Evolutionary conservation across 2,888 invertebrate species (phyloP).

Genomic region (Serrognathus titanus): DNA sequence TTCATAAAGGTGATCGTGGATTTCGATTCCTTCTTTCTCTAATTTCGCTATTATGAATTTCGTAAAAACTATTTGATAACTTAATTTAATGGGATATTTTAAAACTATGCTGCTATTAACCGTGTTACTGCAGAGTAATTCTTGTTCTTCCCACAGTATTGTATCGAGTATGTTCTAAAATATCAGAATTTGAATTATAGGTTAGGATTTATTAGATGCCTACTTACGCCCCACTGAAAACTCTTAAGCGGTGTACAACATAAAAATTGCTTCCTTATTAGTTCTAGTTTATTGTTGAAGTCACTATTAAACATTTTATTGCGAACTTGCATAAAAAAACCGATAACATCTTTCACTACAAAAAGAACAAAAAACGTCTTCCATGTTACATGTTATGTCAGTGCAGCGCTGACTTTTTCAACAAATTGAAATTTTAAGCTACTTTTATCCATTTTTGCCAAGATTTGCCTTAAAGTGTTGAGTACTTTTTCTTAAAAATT

Average conservation of each 20-base stretch:
- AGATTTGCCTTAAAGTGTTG: no score
- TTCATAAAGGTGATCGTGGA: conserved; percentile 65
- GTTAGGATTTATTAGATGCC: neutral
- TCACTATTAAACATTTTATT: conserved; percentile 19
- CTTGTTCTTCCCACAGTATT: conserved; percentile 55
- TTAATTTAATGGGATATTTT: conserved; percentile 59
- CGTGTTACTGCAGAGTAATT: conserved; percentile 57
- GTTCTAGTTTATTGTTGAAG: conserved; percentile 11
- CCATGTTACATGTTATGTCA: no score
- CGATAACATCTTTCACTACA: neutral
- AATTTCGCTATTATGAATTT: conserved; percentile 61
- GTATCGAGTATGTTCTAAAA: conserved; percentile 29
- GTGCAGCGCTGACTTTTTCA: no score
- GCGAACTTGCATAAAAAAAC: neutral
- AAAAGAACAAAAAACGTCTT: neutral
- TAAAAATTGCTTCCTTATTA: conserved; percentile 39
- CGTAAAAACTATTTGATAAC: conserved; percentile 64
- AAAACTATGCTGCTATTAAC: conserved; percentile 53
- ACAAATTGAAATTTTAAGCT: no score
- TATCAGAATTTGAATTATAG: neutral
- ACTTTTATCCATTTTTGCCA: no score
- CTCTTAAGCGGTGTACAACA: conserved; percentile 33
- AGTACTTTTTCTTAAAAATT: no score
- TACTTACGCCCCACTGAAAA: conserved; percentile 28
- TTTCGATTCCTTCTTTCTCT: conserved; percentile 54